phyloP scores from a whole-genome alignment of 2,797 vertebrate genomes.

The Monodelphis domestica region DNA sequence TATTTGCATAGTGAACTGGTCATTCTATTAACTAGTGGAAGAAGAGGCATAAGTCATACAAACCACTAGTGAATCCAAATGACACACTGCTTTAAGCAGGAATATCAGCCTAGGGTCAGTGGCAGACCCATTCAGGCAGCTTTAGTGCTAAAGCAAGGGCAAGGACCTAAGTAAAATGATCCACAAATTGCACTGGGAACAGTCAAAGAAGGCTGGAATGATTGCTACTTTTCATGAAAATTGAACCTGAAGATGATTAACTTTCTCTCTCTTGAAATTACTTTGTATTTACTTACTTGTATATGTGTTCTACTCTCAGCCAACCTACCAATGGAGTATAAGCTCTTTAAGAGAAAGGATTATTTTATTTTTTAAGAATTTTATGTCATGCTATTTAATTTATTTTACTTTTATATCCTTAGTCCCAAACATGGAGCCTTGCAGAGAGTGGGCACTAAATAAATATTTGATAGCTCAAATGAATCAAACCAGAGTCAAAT shows the following conservation, averaged over 20 bases:
- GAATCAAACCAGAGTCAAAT: background rate
- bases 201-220: background rate
- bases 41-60: background rate
- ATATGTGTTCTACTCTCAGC: background rate
- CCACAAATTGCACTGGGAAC: background rate
- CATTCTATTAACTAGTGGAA: background rate
- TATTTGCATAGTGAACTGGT: background rate
- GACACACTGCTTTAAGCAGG: background rate
- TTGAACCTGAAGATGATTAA: background rate
- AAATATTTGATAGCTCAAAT: background rate
- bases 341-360: background rate
- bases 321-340: background rate
- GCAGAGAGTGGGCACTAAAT: background rate
- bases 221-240: background rate
- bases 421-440: background rate
- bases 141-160: background rate
- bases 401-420: background rate
- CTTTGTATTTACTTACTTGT: background rate
- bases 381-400: background rate
- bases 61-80: background rate
- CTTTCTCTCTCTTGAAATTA: background rate
- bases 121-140: background rate
- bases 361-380: background rate
- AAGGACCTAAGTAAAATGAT: background rate
- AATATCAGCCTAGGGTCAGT: background rate